Conservation (phyloP, 2,797 vertebrate species). For the Eidolon dupreanum region DNA sequence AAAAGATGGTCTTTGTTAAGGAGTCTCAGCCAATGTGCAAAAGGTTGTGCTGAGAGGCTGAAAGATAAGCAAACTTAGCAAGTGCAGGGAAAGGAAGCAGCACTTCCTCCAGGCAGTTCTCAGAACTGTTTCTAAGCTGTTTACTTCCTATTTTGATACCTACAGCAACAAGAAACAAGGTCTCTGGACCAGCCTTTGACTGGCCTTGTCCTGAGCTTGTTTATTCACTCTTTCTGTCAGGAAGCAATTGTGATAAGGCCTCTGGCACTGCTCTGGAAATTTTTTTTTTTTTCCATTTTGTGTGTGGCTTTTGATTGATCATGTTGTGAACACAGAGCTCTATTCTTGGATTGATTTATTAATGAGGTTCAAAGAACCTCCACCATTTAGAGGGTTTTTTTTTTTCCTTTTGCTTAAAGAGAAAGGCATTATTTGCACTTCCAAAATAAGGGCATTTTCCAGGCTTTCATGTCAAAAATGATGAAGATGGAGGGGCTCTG, state of each 20-base stretch:
- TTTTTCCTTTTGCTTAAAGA: conserved; percentile 43
- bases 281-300: conserved; percentile 86
- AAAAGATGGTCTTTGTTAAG: conserved; percentile 63
- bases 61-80: conserved; percentile 82
- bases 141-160: conserved; percentile 91
- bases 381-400: conserved; percentile 15
- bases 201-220: conserved; percentile 85
- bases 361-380: conserved; percentile 63
- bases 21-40: conserved; percentile 33
- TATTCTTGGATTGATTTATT: conserved; percentile 85
- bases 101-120: conserved; percentile 86
- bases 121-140: conserved; percentile 88
- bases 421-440: conserved; percentile 25
- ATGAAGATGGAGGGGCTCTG: background rate
- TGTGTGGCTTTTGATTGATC: conserved; percentile 84
- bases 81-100: conserved; percentile 85
- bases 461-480: conserved; percentile 12
- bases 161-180: conserved; percentile 85
- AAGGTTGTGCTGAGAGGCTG: conserved; percentile 74
- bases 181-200: conserved; percentile 78
- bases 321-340: conserved; percentile 85
- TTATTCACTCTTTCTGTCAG: conserved; percentile 87
- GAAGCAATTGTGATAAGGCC: conserved; percentile 92
- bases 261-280: conserved; percentile 81
- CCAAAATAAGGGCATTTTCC: conserved; percentile 19